Evolutionary conservation across 1,140 invertebrate species (phyloP).

Genomic region (Drosophila pruinosa): DNA sequence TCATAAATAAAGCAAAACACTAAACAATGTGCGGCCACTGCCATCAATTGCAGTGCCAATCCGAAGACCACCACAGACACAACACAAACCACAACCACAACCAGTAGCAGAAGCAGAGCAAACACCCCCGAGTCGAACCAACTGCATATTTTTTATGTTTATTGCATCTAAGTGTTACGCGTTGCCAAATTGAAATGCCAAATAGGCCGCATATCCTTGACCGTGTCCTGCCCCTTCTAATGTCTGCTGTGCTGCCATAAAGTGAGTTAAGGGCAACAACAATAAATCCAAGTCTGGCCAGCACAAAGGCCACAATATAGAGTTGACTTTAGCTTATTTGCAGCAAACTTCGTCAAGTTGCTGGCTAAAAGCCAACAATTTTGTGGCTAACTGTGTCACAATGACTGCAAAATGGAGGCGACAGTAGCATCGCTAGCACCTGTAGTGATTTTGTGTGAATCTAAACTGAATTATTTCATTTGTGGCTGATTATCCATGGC

Average conservation of each 20-base stretch:
- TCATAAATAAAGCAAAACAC: slow-evolving; percentile 67
- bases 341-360: slow-evolving; percentile 68
- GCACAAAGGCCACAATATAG: slow-evolving; percentile 47
- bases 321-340: slow-evolving; percentile 56
- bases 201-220: slow-evolving; percentile 46
- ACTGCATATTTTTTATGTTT: slow-evolving; percentile 67
- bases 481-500: slow-evolving; percentile 53
- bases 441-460: slow-evolving; percentile 35
- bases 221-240: slow-evolving; percentile 24
- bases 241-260: background rate
- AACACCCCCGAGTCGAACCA: slow-evolving; percentile 22
- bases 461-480: slow-evolving; percentile 47
- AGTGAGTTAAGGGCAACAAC: slow-evolving; percentile 32
- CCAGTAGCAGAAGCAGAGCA: no score
- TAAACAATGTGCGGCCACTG: slow-evolving; percentile 52
- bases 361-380: slow-evolving; percentile 66
- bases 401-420: slow-evolving; percentile 33
- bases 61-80: background rate
- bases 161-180: slow-evolving; percentile 47
- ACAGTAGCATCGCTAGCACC: background rate
- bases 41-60: slow-evolving; percentile 59
- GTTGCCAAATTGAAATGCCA: slow-evolving; percentile 55
- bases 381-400: slow-evolving; percentile 64
- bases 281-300: slow-evolving; percentile 60
- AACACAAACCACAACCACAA: background rate